Evolutionary conservation across 2,797 vertebrate genomes (phyloP).

Genomic region (Hydrophis major): DNA sequence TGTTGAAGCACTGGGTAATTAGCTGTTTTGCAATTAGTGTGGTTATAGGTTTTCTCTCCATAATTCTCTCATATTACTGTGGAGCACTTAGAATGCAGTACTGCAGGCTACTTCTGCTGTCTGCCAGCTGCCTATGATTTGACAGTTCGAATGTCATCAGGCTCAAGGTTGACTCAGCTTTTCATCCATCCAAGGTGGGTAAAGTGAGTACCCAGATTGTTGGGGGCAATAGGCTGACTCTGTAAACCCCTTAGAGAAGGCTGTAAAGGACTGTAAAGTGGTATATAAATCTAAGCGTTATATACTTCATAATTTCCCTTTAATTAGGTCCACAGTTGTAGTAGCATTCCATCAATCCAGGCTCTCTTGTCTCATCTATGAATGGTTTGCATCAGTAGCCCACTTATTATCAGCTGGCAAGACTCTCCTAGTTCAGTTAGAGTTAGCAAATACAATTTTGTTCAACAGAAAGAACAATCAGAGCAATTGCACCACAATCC

Average conservation of each 20-base stretch:
- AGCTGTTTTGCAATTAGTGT: background rate
- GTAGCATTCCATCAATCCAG: background rate
- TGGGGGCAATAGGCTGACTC: no score
- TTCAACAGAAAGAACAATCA: background rate
- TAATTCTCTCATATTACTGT: background rate
- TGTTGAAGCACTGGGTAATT: background rate
- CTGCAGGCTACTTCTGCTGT: background rate
- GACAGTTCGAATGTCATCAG: background rate
- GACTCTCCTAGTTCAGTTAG: background rate
- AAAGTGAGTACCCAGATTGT: no score
- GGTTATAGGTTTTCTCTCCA: background rate
- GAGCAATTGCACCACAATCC: background rate
- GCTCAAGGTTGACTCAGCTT: background rate
- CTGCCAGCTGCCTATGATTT: background rate
- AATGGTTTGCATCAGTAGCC: background rate
- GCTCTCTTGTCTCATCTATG: background rate
- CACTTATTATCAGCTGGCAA: background rate
- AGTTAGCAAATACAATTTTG: background rate
- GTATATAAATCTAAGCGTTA: background rate
- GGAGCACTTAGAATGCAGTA: background rate
- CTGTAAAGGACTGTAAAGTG: background rate
- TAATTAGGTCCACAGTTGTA: background rate
- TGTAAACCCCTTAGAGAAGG: background rate
- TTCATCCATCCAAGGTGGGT: background rate
- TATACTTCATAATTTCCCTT: background rate